Evolutionary conservation across 2,113 vertebrate species (phyloP).

Genomic region (Andinoacara biseriatus): DNA sequence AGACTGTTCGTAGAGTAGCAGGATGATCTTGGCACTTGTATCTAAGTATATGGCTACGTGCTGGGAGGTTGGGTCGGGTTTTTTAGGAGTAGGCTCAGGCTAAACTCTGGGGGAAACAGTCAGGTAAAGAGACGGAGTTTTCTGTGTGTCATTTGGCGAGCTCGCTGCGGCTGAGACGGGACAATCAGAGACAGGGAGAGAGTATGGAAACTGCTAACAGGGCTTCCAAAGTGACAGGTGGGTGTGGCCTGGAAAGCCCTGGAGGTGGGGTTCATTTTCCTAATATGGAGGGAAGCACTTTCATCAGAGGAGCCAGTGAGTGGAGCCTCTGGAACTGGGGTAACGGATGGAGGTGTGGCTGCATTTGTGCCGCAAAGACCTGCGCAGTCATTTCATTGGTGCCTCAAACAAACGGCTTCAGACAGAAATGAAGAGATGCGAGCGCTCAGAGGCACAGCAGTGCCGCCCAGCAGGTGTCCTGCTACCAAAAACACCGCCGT

Average conservation of each 20-base stretch:
- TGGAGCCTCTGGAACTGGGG: slow-evolving; percentile 66
- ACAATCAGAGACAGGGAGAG: slow-evolving; percentile 15
- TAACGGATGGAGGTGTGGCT: slow-evolving; percentile 28
- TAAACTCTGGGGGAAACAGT: slow-evolving; percentile 6
- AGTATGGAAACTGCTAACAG: slow-evolving; percentile 21
- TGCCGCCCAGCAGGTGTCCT: background rate
- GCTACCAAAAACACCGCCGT: background rate
- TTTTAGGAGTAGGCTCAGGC: background rate
- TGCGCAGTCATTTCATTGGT: background rate
- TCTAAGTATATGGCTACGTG: background rate
- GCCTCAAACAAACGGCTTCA: background rate
- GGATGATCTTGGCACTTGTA: background rate
- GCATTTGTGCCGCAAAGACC: slow-evolving; percentile 16
- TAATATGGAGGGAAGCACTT: slow-evolving; percentile 83
- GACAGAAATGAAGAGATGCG: background rate
- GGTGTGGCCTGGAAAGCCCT: slow-evolving; percentile 47
- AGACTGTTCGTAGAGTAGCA: no score
- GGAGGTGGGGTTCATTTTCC: slow-evolving; percentile 44
- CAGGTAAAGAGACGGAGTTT: slow-evolving; percentile 8
- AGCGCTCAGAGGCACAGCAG: background rate
- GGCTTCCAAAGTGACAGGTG: slow-evolving; percentile 28
- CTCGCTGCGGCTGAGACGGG: slow-evolving; percentile 10
- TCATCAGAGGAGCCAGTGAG: slow-evolving; percentile 75
- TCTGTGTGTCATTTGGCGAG: background rate
- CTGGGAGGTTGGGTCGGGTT: background rate